Base-by-base conservation (phyloP, 2,888 invertebrate genomes). In the Eupithecia pulchellata region DNA sequence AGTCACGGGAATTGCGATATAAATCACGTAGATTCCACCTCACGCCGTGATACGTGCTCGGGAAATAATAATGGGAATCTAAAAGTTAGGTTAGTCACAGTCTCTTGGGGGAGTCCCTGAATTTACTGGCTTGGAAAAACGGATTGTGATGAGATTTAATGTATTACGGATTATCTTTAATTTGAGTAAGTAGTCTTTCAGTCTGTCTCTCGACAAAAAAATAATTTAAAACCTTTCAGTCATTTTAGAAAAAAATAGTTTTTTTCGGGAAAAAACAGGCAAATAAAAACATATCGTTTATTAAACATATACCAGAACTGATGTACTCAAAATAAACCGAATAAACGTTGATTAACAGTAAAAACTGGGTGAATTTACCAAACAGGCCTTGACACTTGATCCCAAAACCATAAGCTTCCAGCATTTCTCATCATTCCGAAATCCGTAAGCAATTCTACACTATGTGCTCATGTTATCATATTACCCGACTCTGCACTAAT, bases 11-110 rank as follows among this genome's bases (percentile, higher is more conserved):
- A 72, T 76, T 71, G 74, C 72, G 66, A 74, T 73, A 73, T 76
- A 76, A 75, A 76, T 76, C 75, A 76, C 76, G 75, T 75, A 72
- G 67, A 64, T 68, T 69, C 68, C 32, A 60, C 64, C 70, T 70
- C 69, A 63, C 69, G 58, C 55, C 39, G 68, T 47, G 17, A 47
- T 74, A 74, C 76, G 78, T 75, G 74, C 39, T 68, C 62, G 65
- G 71, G 63, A 73, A 76, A 73, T 20, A 60, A 74, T 76, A 76
- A 72, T 73, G 55, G 64, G 63, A 39, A 64, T 63, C 57, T 17
- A 36, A 61, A 66, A 55, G 64, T 64, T 14, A 25, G 30, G 55
- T 42, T 57, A 29, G 57, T 57, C 42, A 32, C 11, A 4, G 52
- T 52, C 52, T 25, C 52, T 11, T 52, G 52, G 52, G 52, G 47